phyloP scores from a whole-genome alignment of 2,888 invertebrate species.

The Drosophila pegasa region DNA sequence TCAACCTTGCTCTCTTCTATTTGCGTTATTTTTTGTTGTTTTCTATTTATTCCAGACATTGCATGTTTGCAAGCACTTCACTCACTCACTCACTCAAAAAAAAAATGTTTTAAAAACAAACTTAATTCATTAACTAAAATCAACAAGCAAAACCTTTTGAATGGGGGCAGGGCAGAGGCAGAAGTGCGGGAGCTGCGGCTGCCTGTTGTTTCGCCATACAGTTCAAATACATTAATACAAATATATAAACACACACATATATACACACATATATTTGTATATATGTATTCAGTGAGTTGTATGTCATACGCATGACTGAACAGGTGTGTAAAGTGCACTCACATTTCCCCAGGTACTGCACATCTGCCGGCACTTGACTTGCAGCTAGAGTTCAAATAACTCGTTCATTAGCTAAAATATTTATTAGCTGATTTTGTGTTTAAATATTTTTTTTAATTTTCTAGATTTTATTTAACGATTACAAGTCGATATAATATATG shows the following conservation, averaged over 20 bases:
- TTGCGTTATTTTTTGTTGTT: slow-evolving; percentile 5
- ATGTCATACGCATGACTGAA: slow-evolving; percentile 23
- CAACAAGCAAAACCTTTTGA: slow-evolving; percentile 25
- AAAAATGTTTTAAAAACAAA: slow-evolving; percentile 51
- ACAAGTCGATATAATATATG: too few relatives aligned
- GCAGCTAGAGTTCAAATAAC: slow-evolving; percentile 6
- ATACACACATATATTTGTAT: not conserved
- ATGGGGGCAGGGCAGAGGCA: not conserved
- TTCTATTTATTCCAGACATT: slow-evolving; percentile 34
- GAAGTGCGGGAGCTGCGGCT: not conserved
- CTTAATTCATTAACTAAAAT: slow-evolving; percentile 73
- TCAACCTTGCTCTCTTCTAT: slow-evolving; percentile 3
- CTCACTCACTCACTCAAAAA: not conserved
- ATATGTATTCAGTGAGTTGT: slow-evolving; percentile 8
- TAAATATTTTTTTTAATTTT: not conserved
- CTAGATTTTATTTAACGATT: too few relatives aligned
- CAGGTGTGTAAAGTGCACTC: slow-evolving; percentile 31
- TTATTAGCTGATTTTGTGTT: not conserved
- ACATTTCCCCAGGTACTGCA: slow-evolving; percentile 13
- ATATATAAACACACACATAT: not conserved
- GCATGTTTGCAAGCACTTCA: slow-evolving; percentile 65
- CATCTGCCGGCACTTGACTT: not conserved
- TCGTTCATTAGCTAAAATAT: slow-evolving; percentile 7
- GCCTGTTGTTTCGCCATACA: slow-evolving; percentile 33
- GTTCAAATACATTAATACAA: slow-evolving; percentile 61